These are phyloP conservation scores for Piezodorus guildinii DNA, from an alignment of 1,140 invertebrate species.

Conservation along the genomic window DNA sequence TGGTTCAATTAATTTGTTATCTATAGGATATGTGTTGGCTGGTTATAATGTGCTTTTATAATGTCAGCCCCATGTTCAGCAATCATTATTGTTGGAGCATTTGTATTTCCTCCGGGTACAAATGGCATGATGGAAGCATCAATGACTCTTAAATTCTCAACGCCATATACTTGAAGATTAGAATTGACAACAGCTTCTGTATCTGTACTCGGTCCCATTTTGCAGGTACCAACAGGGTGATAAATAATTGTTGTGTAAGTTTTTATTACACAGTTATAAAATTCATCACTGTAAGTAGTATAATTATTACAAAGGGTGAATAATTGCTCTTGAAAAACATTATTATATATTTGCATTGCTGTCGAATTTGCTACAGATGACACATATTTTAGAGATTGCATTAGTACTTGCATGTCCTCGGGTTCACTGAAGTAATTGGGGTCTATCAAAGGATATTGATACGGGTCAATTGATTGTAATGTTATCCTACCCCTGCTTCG, in stretches of 20 bases:
- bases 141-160: neutral
- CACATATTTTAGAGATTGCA: slow-evolving; percentile 32
- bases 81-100: slow-evolving; percentile 3
- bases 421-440: slow-evolving; percentile 3
- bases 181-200: slow-evolving; percentile 5
- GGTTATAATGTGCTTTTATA: neutral
- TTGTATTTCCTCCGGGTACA: neutral
- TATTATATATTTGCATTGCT: slow-evolving; percentile 25
- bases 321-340: neutral
- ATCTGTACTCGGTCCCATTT: neutral
- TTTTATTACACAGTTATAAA: neutral
- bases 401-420: slow-evolving; percentile 33
- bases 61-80: neutral
- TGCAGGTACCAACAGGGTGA: slow-evolving; percentile 8
- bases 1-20: too few species aligned
- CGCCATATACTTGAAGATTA: neutral
- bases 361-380: slow-evolving; percentile 29
- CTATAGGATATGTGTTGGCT: too few species aligned
- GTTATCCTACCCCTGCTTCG: neutral
- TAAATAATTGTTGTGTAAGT: neutral
- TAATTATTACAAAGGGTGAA: neutral
- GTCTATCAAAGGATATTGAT: neutral
- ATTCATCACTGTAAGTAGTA: neutral
- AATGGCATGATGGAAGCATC: slow-evolving; percentile 3
- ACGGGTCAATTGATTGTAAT: neutral